Conservation (phyloP, 2,888 invertebrate species). For the Polietes domitor region DNA sequence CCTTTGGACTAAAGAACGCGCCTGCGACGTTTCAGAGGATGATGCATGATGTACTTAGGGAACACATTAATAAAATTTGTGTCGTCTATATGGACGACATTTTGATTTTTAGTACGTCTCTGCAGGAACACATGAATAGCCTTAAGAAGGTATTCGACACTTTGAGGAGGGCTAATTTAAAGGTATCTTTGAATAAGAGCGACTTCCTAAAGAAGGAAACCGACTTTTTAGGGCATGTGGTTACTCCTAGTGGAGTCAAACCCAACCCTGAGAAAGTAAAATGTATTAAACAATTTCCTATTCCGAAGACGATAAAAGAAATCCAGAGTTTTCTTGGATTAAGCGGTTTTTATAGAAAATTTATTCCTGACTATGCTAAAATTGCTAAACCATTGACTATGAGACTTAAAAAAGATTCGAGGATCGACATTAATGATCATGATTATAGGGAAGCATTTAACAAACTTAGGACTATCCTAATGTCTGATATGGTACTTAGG, state of each 20-base stretch:
- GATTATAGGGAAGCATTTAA: not conserved
- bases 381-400: constrained; percentile 65
- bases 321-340: constrained; percentile 71
- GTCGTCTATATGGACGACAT: constrained; percentile 35
- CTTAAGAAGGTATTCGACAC: constrained; percentile 10
- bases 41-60: not conserved
- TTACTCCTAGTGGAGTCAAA: constrained; percentile 72
- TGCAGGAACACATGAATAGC: constrained; percentile 27
- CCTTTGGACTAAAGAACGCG: constrained; percentile 18
- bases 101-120: constrained; percentile 12
- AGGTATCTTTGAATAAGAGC: constrained; percentile 52
- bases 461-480: not conserved
- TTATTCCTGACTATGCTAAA: constrained; percentile 66
- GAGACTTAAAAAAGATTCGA: constrained; percentile 26
- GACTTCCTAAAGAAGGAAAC: constrained; percentile 53
- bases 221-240: constrained; percentile 43
- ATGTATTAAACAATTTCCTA: constrained; percentile 55
- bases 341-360: constrained; percentile 67
- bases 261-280: constrained; percentile 74
- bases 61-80: constrained; percentile 20
- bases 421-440: not conserved
- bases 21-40: constrained; percentile 4
- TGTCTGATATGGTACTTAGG: constrained; percentile 1
- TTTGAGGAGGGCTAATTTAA: constrained; percentile 49
- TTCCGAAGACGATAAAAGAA: constrained; percentile 71